These are phyloP conservation scores for Eunapius fragilis DNA, from an alignment of 37 sponge, comb jelly and placozoan species.

Conservation along the genomic window DNA sequence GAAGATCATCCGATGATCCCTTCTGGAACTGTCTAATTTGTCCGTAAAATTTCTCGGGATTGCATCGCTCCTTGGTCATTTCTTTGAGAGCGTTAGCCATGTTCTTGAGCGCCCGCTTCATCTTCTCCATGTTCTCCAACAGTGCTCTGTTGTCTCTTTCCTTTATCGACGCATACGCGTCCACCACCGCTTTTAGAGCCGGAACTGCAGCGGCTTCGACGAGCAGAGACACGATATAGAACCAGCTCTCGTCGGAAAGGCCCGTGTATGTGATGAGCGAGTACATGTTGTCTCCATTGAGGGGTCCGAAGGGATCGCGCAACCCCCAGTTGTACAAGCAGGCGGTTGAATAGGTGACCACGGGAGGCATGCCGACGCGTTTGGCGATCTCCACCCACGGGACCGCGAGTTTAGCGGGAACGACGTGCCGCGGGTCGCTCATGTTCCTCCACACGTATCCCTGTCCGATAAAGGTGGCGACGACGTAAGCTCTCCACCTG, in stretches of 20 bases:
- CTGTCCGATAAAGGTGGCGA: conserved; percentile 42
- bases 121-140: background rate
- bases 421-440: background rate
- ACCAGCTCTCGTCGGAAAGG: conserved; percentile 57
- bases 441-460: conserved; percentile 49
- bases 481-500: conserved; percentile 43
- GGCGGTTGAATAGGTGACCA: conserved; percentile 28
- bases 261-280: conserved; percentile 31
- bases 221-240: conserved; percentile 23
- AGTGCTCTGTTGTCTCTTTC: background rate
- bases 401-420: conserved; percentile 36
- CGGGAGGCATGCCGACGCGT: conserved; percentile 46
- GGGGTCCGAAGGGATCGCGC: conserved; percentile 14
- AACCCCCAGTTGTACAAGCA: conserved; percentile 53
- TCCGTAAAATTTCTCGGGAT: conserved; percentile 46
- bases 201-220: conserved; percentile 45
- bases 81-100: conserved; percentile 28
- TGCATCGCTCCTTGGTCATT: conserved; percentile 48
- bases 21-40: conserved; percentile 30
- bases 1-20: conserved; percentile 36
- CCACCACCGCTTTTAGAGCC: conserved; percentile 12
- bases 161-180: conserved; percentile 2
- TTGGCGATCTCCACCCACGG: conserved; percentile 49
- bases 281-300: conserved; percentile 26
- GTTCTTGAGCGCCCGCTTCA: conserved; percentile 13